Evolutionary conservation across 1,140 invertebrate genomes (phyloP).

Genomic region (Sycophaga agraensis): DNA sequence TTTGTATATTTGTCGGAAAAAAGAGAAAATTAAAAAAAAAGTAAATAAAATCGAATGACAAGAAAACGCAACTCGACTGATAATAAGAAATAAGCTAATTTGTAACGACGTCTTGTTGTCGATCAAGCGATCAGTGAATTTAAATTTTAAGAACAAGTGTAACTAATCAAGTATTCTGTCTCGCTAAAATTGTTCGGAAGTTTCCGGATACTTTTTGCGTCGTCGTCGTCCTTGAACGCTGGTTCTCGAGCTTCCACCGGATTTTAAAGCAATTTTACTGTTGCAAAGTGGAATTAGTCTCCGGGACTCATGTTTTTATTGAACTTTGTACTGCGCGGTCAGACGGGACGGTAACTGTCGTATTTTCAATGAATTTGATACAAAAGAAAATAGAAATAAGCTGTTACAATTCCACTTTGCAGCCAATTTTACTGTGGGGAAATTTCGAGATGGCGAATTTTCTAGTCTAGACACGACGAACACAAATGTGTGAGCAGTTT

Average conservation of each 20-base stretch:
- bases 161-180: constrained; percentile 19
- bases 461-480: constrained; percentile 31
- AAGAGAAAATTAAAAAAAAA: constrained; percentile 9
- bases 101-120: background rate
- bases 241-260: constrained; percentile 26
- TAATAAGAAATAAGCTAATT: constrained; percentile 11
- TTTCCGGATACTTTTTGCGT: constrained; percentile 11
- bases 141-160: constrained; percentile 23
- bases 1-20: constrained; percentile 18
- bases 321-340: background rate
- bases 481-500: constrained; percentile 15
- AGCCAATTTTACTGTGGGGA: background rate
- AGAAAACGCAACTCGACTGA: constrained; percentile 12
- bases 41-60: constrained; percentile 6
- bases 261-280: constrained; percentile 14
- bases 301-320: too few species aligned
- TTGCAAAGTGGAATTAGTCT: constrained; percentile 22
- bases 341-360: too few species aligned
- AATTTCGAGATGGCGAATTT: constrained; percentile 25
- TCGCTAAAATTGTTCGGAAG: constrained; percentile 15
- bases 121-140: background rate
- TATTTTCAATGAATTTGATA: background rate
- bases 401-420: constrained; percentile 14
- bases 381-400: background rate
- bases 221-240: constrained; percentile 24